Base-by-base conservation (phyloP, 2,888 invertebrate species). In the Drosophila paracracens region DNA sequence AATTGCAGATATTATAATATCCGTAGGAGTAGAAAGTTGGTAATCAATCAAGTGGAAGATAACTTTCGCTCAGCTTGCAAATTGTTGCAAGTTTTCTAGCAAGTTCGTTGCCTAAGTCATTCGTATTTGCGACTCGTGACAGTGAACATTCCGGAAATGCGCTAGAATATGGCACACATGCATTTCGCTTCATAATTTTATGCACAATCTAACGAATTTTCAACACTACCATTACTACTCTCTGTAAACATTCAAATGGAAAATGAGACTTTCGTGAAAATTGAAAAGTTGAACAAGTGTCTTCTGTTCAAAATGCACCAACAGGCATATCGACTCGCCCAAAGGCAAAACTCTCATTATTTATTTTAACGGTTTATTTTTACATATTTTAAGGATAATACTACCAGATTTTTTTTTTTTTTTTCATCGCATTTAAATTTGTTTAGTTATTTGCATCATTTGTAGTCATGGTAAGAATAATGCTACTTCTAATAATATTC, bases 1-100 rank as follows among this genome's bases (percentile, higher is more conserved):
- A 85, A 83, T 84, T 85, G 87, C 84, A 70, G 74, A 83, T 80
- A 87, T 85, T 85, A 85, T 81, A 84, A 82, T 87, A 70, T 86
- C 87, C 79, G 74, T 72, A 76, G 70, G 76, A 74, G 87, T 84
- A 85, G 85, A 85, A 85, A 85, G 85, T 85, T 82, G 79, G 81
- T 70, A 82, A 84, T 85, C 87, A 84, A 77, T 77, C 77, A 76
- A 76, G 78, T 74, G 67, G 57, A 71, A 82, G 87, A 85, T 87
- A 87, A 85, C 85, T 85, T 85, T 85, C 85, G 87, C 85, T 85
- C 82, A 82, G 84, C 74, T 72, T 76, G 81, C 63, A 75, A 78
- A 78, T 73, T 78, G 74, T 57, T 81, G 75, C 70, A 72, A 65
- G 43, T 74, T 77, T 78, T 84, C 83, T 75, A 77, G 87, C 76